These are phyloP conservation scores for Meliscaeva auricollis DNA, from an alignment of 2,888 invertebrate species.

Conservation along the genomic window DNA sequence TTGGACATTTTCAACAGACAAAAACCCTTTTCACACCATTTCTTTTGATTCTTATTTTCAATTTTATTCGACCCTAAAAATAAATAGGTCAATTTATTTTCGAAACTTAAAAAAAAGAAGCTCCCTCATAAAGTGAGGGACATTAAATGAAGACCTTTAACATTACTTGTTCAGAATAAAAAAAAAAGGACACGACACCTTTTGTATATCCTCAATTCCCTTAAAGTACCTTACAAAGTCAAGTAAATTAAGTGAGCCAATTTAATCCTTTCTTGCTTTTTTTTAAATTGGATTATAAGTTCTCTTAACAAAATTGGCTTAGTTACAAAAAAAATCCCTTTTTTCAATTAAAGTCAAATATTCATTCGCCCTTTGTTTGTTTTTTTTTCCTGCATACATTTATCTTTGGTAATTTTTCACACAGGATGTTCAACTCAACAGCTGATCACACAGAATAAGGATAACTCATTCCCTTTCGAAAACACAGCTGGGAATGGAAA, in stretches of 20 bases:
- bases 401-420: conserved; percentile 27
- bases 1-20: neutral
- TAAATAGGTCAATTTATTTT: conserved; percentile 34
- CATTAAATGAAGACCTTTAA: neutral
- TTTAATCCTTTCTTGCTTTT: conserved; percentile 17
- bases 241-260: conserved; percentile 33
- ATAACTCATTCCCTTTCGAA: conserved; percentile 11
- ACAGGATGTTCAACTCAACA: conserved; percentile 30
- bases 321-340: neutral
- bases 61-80: conserved; percentile 3
- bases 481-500: conserved; percentile 15
- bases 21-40: neutral
- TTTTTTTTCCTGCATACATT: conserved; percentile 5
- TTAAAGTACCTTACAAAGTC: neutral
- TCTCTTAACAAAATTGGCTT: conserved; percentile 4
- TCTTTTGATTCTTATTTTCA: conserved; percentile 2
- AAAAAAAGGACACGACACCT: conserved; percentile 6
- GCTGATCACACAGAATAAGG: conserved; percentile 27
- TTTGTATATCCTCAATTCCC: neutral
- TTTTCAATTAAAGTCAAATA: conserved; percentile 29
- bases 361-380: neutral
- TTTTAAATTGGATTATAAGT: conserved; percentile 32
- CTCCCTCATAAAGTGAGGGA: too few species aligned
- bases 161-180: neutral
- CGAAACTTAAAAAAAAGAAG: neutral